phyloP scores from a whole-genome alignment of 2,113 vertebrate species.

The Triplophysa siluroides region DNA sequence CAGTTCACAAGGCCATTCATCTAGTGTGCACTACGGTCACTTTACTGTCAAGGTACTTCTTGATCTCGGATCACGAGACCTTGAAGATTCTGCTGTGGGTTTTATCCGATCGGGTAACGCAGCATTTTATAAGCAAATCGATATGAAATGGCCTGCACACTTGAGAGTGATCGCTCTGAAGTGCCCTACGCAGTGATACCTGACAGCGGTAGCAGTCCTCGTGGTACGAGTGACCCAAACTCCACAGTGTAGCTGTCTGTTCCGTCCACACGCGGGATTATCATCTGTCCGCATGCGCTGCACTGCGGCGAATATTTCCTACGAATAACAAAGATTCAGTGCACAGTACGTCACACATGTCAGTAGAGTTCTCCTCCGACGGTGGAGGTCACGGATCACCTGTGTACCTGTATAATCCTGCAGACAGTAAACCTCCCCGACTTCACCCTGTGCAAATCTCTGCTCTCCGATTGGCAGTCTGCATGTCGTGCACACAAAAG shows the following conservation, averaged over 20 bases:
- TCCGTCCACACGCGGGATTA: slow-evolving; percentile 79
- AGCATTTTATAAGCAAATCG: too few species aligned
- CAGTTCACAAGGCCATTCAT: too few species aligned
- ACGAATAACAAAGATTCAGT: slow-evolving; percentile 8
- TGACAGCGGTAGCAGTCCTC: slow-evolving; percentile 92
- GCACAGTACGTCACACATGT: too few species aligned
- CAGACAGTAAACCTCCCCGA: slow-evolving; percentile 85
- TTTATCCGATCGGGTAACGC: background rate
- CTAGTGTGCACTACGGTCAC: background rate
- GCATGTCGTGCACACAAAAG: slow-evolving; percentile 84
- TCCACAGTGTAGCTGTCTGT: slow-evolving; percentile 87
- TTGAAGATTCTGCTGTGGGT: too few species aligned
- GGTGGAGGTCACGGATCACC: too few species aligned
- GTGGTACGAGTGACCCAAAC: slow-evolving; percentile 83
- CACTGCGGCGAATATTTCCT: slow-evolving; percentile 88
- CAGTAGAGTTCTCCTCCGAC: too few species aligned
- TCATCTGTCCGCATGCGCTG: slow-evolving; percentile 79
- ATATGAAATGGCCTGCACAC: too few species aligned
- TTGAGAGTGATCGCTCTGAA: too few species aligned
- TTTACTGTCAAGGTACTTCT: too few species aligned
- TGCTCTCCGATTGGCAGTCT: slow-evolving; percentile 81
- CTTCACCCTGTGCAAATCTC: slow-evolving; percentile 83
- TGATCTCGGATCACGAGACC: too few species aligned
- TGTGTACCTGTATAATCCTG: slow-evolving; percentile 89
- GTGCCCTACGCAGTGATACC: slow-evolving; percentile 64